Evolutionary conservation across 37 sponge, comb jelly and placozoan genomes (phyloP), one percentile per base, ranked within the genome.

Genomic region (Geodia barretti): DNA sequence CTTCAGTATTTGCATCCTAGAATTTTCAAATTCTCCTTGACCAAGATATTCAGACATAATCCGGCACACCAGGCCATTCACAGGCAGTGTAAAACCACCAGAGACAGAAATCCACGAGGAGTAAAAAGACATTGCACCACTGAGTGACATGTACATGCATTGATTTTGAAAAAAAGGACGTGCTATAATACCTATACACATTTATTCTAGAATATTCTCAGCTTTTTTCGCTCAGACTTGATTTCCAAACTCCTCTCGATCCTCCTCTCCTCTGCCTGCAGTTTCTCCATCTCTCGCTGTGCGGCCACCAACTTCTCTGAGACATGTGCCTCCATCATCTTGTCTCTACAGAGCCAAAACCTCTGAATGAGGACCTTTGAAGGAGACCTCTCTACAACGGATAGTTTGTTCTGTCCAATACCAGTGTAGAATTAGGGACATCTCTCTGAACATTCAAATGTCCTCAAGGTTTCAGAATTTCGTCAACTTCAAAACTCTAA

Each of bases 211-310:
- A 87, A 87, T 38, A 80, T 38, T 68, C 82, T 34, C 68, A 87
- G 75, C 74, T 87, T 87, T 68, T 74, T 87, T 61, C 76, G 81
- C 70, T 87, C 87, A 26, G 83, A 65, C 33, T 87, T 79, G 5
- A 75, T 41, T 25, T 47, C 24, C 14, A 87, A 77, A 43, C 54
- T 62, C 38, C 35, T 73, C 62, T 69, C 60, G 8, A 83, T 30
- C 5, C 64, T 64, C 59, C 74, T 34, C 40, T 88, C 89, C n/a
- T 70, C 31, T 34, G 64, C 70, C n/a, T 73, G 68, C 20, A 89
- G 79, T 19, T 69, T 79, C 5, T 58, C 25, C 32, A 89, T 35
- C 29, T 73, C 39, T 38, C 37, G 58, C 28, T 83, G 62, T 24
- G 61, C 43, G 3, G 21, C 74, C 5, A 42, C 28, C 36, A 89